phyloP scores from a whole-genome alignment of 30 jellyfish, hydroid and myxozoan species.

The Hydractinia symbiolongicarpus region DNA sequence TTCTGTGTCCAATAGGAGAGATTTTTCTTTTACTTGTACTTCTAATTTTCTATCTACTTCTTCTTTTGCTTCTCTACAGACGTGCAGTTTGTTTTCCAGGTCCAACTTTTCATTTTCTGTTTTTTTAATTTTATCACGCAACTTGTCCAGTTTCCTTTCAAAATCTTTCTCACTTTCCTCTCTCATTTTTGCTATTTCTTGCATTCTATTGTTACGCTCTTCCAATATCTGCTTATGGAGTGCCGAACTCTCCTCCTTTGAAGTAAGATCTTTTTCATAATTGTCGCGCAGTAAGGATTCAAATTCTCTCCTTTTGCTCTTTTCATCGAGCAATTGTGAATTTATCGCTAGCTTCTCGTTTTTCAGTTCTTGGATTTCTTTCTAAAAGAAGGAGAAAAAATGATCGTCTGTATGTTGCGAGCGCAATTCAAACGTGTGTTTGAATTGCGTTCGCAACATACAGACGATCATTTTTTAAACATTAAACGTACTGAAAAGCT shows the following conservation, averaged over 20 bases:
- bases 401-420: neutral
- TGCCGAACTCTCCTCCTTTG: slow-evolving; percentile 46
- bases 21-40: no score
- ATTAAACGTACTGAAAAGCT: neutral
- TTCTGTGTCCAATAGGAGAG: no score
- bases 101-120: neutral
- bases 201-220: slow-evolving; percentile 7
- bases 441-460: no score
- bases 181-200: neutral
- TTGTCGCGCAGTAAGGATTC: slow-evolving; percentile 50
- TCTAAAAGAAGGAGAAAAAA: slow-evolving; percentile 14
- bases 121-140: slow-evolving; percentile 2
- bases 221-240: slow-evolving; percentile 55
- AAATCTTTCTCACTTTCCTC: neutral
- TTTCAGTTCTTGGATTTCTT: slow-evolving; percentile 49
- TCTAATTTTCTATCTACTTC: neutral
- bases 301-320: slow-evolving; percentile 50
- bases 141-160: neutral
- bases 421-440: neutral
- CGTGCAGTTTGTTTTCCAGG: slow-evolving; percentile 1
- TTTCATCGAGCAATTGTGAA: slow-evolving; percentile 50
- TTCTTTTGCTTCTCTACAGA: neutral
- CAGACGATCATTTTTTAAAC: no score
- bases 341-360: slow-evolving; percentile 29
- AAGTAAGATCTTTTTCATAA: slow-evolving; percentile 36